Base-by-base conservation (phyloP, 1,140 invertebrate species). In the Scaptomyza pallida region DNA sequence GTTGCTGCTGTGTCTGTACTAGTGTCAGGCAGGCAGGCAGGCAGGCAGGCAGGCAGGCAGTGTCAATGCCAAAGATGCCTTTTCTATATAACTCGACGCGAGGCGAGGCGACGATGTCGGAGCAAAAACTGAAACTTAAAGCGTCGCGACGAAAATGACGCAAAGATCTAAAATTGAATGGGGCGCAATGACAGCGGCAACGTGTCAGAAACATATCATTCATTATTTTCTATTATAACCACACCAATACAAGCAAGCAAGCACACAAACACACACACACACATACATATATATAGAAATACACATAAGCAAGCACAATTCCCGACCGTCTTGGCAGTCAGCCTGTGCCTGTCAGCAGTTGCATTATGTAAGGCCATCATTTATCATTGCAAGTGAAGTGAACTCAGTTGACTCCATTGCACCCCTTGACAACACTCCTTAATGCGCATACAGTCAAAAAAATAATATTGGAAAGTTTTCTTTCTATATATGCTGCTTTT, bases 191-290 rank as follows among this genome's bases (percentile, higher is more conserved):
- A 88, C 82, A 88, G 71, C 82, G 70, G 67, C 81, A 76, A 81
- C 82, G 76, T 89, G 88, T 89, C 88, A 89, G 75, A 89, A 89
- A 88, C 81, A 89, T 79, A 89, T 89, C 88, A 89, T 90, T 89
- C 88, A 89, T 89, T 89, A 89, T 89, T 89, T 89, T 89, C 88
- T 89, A 89, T 89, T 82, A 89, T 82, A 89, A 86, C 75, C 75
- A 55, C 67, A 68, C 47, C 70, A 35, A 48, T 40, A 54, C 50
- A 60, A n/a, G 57, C 45, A 62, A 15, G 30, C 41, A n/a, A n/a
- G n/a, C 5, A 33, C 17, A 15, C 40, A 15, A 37, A 21, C 37
- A 26, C 12, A 12, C 3, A 44, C 3, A n/a, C 6, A 10, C 2
- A 26, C 12, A 12, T 6, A 55, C 10, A n/a, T 3, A 10, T 1